These are phyloP conservation scores for Phrynocephalus versicolor DNA, from an alignment of 2,113 vertebrate species.

Conservation along the genomic window DNA sequence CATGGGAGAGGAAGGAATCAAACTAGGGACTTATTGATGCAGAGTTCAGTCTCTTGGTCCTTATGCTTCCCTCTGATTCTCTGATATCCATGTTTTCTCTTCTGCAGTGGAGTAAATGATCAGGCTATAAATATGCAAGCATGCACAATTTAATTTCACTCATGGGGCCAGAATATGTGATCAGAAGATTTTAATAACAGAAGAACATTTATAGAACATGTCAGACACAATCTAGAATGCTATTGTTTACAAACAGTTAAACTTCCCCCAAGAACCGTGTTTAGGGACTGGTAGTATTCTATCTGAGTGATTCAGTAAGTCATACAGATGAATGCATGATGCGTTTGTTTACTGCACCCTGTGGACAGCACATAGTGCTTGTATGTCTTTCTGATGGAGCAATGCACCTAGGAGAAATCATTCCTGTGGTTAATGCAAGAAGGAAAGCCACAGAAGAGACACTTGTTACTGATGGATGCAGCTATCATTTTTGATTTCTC, in stretches of 20 bases:
- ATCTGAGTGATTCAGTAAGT: slow-evolving; percentile 26
- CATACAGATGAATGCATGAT: neutral
- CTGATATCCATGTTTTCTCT: slow-evolving; percentile 40
- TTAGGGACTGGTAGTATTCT: slow-evolving; percentile 7
- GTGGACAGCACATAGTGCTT: slow-evolving; percentile 30
- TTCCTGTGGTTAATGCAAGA: slow-evolving; percentile 48
- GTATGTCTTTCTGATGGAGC: slow-evolving; percentile 42
- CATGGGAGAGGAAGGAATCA: neutral
- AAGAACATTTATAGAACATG: slow-evolving; percentile 29
- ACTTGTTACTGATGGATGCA: neutral
- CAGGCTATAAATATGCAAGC: slow-evolving; percentile 44
- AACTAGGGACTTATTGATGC: neutral
- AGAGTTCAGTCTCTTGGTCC: neutral
- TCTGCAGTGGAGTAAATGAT: slow-evolving; percentile 39
- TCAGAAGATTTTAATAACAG: slow-evolving; percentile 42
- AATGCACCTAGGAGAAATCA: slow-evolving; percentile 45
- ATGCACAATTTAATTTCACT: slow-evolving; percentile 46
- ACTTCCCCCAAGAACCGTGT: slow-evolving; percentile 39
- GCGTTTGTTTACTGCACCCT: slow-evolving; percentile 37
- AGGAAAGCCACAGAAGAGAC: slow-evolving; percentile 48
- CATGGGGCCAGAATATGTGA: slow-evolving; percentile 26
- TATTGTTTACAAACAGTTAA: slow-evolving; percentile 36
- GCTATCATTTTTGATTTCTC: neutral
- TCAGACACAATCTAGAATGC: slow-evolving; percentile 25
- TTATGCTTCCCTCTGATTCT: neutral